Evolutionary conservation across 2,797 vertebrate genomes (phyloP).

Genomic region (Mormyrus hasselquistii): DNA sequence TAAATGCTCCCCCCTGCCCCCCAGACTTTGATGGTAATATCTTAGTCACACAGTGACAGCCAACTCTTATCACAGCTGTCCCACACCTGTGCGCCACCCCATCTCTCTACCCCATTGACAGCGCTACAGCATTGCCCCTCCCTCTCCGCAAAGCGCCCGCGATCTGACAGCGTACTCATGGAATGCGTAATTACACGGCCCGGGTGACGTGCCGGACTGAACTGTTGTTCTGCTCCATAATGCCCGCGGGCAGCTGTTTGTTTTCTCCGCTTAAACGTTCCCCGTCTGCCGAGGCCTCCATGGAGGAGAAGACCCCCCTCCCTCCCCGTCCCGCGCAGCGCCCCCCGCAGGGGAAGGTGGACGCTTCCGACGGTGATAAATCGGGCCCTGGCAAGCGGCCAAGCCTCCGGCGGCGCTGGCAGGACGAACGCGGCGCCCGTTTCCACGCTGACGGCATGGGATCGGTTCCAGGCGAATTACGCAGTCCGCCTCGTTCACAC

Average conservation of each 20-base stretch:
- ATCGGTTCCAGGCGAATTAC: background rate
- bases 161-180: background rate
- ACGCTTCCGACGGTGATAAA: background rate
- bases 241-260: conserved; percentile 6
- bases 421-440: background rate
- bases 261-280: background rate
- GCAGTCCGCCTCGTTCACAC: background rate
- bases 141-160: background rate
- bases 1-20: background rate
- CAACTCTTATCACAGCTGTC: background rate
- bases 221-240: conserved; percentile 20
- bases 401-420: background rate
- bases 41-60: background rate
- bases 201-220: conserved; percentile 16
- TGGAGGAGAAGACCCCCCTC: background rate
- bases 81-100: background rate
- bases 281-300: no score
- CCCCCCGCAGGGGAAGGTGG: background rate
- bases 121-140: background rate
- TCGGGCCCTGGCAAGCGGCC: background rate
- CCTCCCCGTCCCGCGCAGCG: background rate
- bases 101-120: background rate
- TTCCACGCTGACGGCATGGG: background rate
- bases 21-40: background rate
- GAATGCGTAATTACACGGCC: conserved; percentile 52